Percentiles rank a stretch among this genome's conserved stretches.
These are phyloP conservation scores for Theocolax elegans DNA, from an alignment of 1,140 invertebrate species.

Conservation along the genomic window DNA sequence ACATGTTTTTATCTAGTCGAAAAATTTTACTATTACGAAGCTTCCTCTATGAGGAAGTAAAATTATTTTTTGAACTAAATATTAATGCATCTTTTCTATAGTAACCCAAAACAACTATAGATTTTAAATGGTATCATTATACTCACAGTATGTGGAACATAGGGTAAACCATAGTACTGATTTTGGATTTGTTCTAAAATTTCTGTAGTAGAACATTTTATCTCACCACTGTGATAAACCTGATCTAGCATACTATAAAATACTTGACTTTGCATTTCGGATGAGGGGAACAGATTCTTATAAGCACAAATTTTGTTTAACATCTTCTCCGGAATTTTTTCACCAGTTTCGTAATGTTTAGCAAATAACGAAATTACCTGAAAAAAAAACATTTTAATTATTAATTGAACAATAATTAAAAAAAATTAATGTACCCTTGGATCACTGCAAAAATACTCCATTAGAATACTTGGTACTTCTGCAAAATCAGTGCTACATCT, in stretches of 20 bases:
- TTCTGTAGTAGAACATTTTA: slow-evolving; percentile 76
- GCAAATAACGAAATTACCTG: slow-evolving; percentile 89
- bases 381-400: slow-evolving; percentile 29
- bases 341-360: slow-evolving; percentile 89
- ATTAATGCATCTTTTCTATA: no score
- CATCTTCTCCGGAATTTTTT: slow-evolving; percentile 83
- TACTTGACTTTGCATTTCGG: slow-evolving; percentile 91
- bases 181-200: slow-evolving; percentile 84
- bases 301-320: slow-evolving; percentile 82
- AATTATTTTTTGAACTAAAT: no score
- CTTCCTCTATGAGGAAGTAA: no score
- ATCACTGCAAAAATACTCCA: slow-evolving; percentile 97
- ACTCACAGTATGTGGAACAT: slow-evolving; percentile 86
- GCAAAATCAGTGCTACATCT: slow-evolving; percentile 97
- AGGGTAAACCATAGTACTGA: slow-evolving; percentile 87
- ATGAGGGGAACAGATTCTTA: slow-evolving; percentile 87
- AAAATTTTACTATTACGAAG: no score
- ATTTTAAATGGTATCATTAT: slow-evolving; percentile 15
- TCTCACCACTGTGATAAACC: slow-evolving; percentile 80
- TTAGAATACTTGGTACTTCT: slow-evolving; percentile 96
- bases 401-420: background rate
- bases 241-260: slow-evolving; percentile 82
- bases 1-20: no score
- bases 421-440: slow-evolving; percentile 73
- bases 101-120: no score